Conservation (phyloP, 2,797 vertebrate genomes). For the Philypnodon macrostomus region DNA sequence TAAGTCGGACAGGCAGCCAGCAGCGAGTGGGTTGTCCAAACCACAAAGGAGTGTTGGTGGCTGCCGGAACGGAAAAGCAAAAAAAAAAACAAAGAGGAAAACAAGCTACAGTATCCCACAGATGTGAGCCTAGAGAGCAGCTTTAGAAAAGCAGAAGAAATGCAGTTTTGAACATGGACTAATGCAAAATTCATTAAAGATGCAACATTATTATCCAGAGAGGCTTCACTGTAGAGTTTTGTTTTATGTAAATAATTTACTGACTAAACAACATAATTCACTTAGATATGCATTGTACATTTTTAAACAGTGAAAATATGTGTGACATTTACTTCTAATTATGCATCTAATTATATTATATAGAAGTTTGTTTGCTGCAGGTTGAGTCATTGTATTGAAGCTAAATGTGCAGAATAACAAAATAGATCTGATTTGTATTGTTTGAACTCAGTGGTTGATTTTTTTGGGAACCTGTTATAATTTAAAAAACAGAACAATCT, state of each 20-base stretch:
- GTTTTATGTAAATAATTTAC: slow-evolving; percentile 5
- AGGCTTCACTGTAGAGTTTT: background rate
- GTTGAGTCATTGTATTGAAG: too few relatives aligned
- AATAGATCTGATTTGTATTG: too few relatives aligned
- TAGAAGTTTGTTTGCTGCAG: too few relatives aligned
- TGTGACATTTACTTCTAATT: background rate
- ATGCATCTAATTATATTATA: background rate
- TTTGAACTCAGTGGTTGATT: too few relatives aligned
- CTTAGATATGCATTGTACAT: background rate
- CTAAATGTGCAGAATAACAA: too few relatives aligned
- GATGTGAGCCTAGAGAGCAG: slow-evolving; percentile 10
- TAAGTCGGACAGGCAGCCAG: slow-evolving; percentile 76
- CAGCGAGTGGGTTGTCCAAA: slow-evolving; percentile 78
- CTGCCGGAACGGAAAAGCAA: slow-evolving; percentile 69
- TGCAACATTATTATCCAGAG: background rate
- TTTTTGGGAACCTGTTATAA: too few relatives aligned
- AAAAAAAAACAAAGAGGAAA: slow-evolving; percentile 51
- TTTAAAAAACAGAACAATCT: too few relatives aligned
- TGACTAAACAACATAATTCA: background rate
- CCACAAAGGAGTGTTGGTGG: slow-evolving; percentile 81
- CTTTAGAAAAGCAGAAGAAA: slow-evolving; percentile 10
- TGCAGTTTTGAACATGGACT: slow-evolving; percentile 15
- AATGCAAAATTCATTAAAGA: slow-evolving; percentile 12
- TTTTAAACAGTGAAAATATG: background rate
- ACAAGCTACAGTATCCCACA: slow-evolving; percentile 70